Evolutionary conservation across 2,797 vertebrate genomes (phyloP), one percentile per base, ranked within the genome.

Genomic region (Podargus strigoides): DNA sequence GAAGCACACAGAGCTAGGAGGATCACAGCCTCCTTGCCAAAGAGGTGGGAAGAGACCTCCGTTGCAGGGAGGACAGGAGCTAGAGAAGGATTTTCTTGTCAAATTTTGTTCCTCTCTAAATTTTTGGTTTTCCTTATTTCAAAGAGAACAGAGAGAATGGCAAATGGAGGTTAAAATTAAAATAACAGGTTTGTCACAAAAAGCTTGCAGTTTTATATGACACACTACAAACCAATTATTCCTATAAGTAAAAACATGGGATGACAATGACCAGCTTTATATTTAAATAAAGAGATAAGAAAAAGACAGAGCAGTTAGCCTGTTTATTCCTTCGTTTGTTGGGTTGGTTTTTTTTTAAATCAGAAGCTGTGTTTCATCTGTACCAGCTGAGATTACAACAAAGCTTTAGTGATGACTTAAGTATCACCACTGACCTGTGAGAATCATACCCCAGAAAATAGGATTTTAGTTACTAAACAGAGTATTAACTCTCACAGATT

Each of bases 401-500:
- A 63, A 88, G 64, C 44, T 77, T 80, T 44, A 86, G 39, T 18
- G 76, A 77, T 53, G 5, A 60, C 64, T 85, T 85, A 60, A 77
- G 23, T 23, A 83, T 21, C 53, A n/a, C 28, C 37, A 52, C 28
- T 46, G 47, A 83, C 32, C 59, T 18, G 18, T 56, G 58, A 87
- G 50, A 80, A 93, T 64, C 56, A 20, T 26, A 68, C 26, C n/a
- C 34, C 24, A 58, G 42, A 53, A 42, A 78, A 80, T 0, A 75
- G 41, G n/a, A 70, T 50, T 90, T 88, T 26, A 50, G 58, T 68
- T 58, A 60, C 24, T 75, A 77, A 93, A 59, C 39, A 27, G 19
- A 81, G 28, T 24, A 89, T 82, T 94, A 90, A 68, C 58, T 93
- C 56, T 20, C 56, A 78, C 36, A 37, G 73, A 47, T 60, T 36